Evolutionary conservation across 2,888 invertebrate genomes (phyloP), one percentile per base, ranked within the genome.

Genomic region (Diarsia brunnea): DNA sequence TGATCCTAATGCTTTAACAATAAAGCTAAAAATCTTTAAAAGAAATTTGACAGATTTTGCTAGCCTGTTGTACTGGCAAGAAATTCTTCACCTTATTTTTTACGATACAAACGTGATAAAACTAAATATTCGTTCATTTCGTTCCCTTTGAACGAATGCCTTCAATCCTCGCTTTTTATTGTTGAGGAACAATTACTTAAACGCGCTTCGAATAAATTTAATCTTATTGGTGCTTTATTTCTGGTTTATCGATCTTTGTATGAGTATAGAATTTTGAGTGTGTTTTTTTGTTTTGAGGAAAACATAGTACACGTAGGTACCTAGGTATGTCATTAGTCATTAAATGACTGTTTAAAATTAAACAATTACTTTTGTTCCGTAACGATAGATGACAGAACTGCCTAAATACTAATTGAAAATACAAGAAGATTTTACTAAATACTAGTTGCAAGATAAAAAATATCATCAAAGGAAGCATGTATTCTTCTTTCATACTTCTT

Each of bases 161-260:
- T 78, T 63, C 45, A 49, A 77, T 61, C 60, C 12, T 68, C 21
- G 65, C 11, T 60, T 82, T 79, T 81, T 82, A 64, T 75, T 71
- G 80, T 79, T 58, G 45, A 45, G 63, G 68, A 78, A 79, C 75
- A 81, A 85, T 83, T 79, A 77, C 74, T 64, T 64, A 58, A 66
- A 79, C 84, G 81, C 45, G 79, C 5, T 53, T 53, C 5, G 79
- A 85, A 86, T 87, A 84, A 47, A 73, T 87, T 68, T 70, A 71
- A 73, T 78, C 38, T 55, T 45, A 64, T 63, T 73, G 38, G 0
- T 31, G 31, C 21, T 61, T 72, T 73, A 75, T 77, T 73, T 79
- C 58, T 69, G 68, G 64, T 60, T 47, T 66, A 19, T 66, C 43
- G 53, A 81, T 66, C 31, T 24, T 43, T 43, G 19, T 27, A n/a